A percentile compares a stretch with the other conserved stretches of the same genome.
Evolutionary conservation across 2,797 vertebrate genomes (phyloP).

Genomic region (Brotula barbata): DNA sequence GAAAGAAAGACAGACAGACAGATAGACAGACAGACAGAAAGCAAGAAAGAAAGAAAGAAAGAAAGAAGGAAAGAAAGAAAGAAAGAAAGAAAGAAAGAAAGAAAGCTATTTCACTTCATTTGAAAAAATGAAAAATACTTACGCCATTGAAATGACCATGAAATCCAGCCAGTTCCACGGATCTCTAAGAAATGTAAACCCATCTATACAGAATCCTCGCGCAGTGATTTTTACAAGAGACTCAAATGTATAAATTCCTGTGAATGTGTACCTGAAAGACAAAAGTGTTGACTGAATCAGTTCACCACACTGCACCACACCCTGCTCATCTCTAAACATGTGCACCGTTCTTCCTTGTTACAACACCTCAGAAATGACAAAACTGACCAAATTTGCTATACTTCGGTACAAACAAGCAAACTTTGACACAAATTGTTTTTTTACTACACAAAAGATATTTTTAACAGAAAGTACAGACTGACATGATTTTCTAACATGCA

Average conservation of each 20-base stretch:
- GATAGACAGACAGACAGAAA: conserved; percentile 10
- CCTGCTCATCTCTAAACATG: background rate
- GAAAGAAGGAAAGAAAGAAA: too few species aligned
- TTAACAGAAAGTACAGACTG: background rate
- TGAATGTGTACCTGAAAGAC: conserved; percentile 94
- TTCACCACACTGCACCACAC: conserved; percentile 34
- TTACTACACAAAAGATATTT: conserved; percentile 2
- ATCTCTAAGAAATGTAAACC: conserved; percentile 96
- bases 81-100: too few species aligned
- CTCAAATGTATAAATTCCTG: conserved; percentile 99
- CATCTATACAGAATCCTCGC: conserved; percentile 98
- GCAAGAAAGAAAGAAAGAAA: conserved; percentile 15
- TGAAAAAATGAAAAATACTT: conserved; percentile 85
- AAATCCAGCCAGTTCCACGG: conserved; percentile 99
- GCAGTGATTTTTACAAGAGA: conserved; percentile 98
- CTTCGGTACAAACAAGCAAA: background rate
- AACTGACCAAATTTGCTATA: conserved; percentile 5
- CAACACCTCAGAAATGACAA: conserved; percentile 19
- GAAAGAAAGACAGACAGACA: conserved; percentile 34
- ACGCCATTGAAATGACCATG: conserved; percentile 99
- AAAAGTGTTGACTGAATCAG: conserved; percentile 60
- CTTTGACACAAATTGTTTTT: background rate
- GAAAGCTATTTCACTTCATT: too few species aligned
- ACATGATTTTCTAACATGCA: too few species aligned
- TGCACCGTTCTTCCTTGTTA: conserved; percentile 6